A percentile compares a stretch with the other conserved stretches of the same genome.
Evolutionary conservation across 1,140 invertebrate genomes (phyloP).

Genomic region (Danaus melanippus): DNA sequence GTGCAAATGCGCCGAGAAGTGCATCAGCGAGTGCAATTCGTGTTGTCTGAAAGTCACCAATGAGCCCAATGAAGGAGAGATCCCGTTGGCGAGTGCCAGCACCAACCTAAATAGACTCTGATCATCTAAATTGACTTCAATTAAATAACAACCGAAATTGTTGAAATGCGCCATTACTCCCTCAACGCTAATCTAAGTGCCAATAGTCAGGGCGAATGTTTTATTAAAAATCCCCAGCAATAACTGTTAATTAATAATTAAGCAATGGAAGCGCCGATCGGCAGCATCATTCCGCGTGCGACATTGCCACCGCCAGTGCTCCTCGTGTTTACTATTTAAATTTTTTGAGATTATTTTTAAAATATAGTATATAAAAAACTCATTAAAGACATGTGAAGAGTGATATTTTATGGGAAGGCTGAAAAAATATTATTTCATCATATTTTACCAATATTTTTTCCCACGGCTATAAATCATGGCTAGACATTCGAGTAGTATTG

Average conservation of each 20-base stretch:
- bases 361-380: no score
- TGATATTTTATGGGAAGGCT: no score
- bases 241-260: conserved; percentile 70
- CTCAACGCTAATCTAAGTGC: conserved; percentile 70
- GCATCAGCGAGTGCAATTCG: conserved; percentile 68
- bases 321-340: background rate
- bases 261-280: conserved; percentile 44
- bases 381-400: no score
- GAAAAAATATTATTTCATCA: no score
- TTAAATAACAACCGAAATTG: conserved; percentile 73
- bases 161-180: conserved; percentile 72
- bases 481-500: conserved; percentile 55
- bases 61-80: conserved; percentile 72
- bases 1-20: conserved; percentile 57
- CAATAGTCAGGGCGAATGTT: conserved; percentile 70
- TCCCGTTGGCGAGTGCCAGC: conserved; percentile 67
- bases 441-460: conserved; percentile 27
- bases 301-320: conserved; percentile 16
- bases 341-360: conserved; percentile 5
- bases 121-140: conserved; percentile 73
- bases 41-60: conserved; percentile 72
- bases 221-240: conserved; percentile 66
- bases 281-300: conserved; percentile 42
- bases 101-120: conserved; percentile 73
- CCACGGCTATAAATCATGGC: conserved; percentile 66